Conservation (phyloP, 2,888 invertebrate genomes). For the Pteria penguin region DNA sequence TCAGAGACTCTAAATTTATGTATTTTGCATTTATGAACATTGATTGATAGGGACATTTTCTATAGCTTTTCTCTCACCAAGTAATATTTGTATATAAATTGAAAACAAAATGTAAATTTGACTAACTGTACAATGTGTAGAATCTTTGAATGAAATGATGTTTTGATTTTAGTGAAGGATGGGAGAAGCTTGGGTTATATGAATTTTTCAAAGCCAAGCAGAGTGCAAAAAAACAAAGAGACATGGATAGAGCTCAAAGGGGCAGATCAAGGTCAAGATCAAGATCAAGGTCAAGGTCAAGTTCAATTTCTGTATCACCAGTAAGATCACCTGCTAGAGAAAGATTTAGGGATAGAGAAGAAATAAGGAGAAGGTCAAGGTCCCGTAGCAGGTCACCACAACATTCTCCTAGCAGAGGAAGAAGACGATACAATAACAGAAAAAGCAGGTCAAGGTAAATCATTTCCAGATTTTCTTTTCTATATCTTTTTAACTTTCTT, state of each 20-base stretch:
- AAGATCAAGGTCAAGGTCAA: conserved; percentile 81
- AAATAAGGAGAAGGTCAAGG: conserved; percentile 49
- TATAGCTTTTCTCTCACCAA: too few relatives aligned
- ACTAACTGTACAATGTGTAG: too few relatives aligned
- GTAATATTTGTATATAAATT: too few relatives aligned
- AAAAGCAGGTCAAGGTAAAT: conserved; percentile 56
- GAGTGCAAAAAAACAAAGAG: conserved; percentile 90
- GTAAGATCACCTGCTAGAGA: conserved; percentile 79
- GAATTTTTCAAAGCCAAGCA: conserved; percentile 99
- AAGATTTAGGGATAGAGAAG: conserved; percentile 35
- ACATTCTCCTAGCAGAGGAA: conserved; percentile 40
- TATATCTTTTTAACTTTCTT: not conserved
- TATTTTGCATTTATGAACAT: too few relatives aligned
- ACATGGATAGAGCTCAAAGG: conserved; percentile 53
- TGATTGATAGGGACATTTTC: too few relatives aligned
- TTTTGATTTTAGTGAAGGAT: conserved; percentile 91
- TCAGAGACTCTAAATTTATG: too few relatives aligned
- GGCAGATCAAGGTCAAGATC: conserved; percentile 53
- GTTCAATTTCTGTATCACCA: conserved; percentile 56
- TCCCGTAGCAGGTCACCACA: conserved; percentile 55
- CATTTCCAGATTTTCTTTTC: not conserved
- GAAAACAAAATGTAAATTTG: too few relatives aligned
- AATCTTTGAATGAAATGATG: too few relatives aligned
- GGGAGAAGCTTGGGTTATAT: conserved; percentile 98
- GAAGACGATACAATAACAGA: conserved; percentile 59